Conservation (phyloP, 2,797 vertebrate genomes). For the Naso thynnoides region DNA sequence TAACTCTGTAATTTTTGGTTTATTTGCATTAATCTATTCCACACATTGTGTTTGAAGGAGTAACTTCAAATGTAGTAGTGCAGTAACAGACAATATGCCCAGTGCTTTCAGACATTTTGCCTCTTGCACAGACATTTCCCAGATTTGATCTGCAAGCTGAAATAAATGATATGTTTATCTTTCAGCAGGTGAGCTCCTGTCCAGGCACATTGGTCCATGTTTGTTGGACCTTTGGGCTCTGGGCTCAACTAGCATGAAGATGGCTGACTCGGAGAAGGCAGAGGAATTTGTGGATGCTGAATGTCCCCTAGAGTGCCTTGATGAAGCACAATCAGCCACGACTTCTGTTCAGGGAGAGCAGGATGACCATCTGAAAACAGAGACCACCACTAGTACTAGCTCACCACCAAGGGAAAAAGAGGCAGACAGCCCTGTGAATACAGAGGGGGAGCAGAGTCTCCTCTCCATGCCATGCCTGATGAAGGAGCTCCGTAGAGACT, state of each 20-base stretch:
- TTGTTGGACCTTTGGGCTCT: constrained; percentile 79
- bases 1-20: neutral
- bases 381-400: constrained; percentile 82
- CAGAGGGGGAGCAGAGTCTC: constrained; percentile 87
- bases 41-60: neutral
- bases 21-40: neutral
- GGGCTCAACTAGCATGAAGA: constrained; percentile 92
- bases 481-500: constrained; percentile 94
- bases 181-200: constrained; percentile 82
- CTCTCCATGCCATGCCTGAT: constrained; percentile 95
- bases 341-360: constrained; percentile 83
- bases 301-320: constrained; percentile 86
- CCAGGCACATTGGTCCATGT: constrained; percentile 83
- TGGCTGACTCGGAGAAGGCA: constrained; percentile 93
- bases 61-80: neutral
- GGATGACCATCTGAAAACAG: constrained; percentile 87
- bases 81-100: too few species aligned
- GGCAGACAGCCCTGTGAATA: constrained; percentile 74
- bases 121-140: neutral
- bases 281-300: constrained; percentile 91
- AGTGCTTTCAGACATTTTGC: neutral
- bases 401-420: constrained; percentile 85
- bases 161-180: constrained; percentile 22
- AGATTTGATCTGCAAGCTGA: neutral
- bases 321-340: constrained; percentile 77